Evolutionary conservation across 2,888 invertebrate genomes (phyloP), one percentile per base, ranked within the genome.

Genomic region (Coenonympha glycerion): DNA sequence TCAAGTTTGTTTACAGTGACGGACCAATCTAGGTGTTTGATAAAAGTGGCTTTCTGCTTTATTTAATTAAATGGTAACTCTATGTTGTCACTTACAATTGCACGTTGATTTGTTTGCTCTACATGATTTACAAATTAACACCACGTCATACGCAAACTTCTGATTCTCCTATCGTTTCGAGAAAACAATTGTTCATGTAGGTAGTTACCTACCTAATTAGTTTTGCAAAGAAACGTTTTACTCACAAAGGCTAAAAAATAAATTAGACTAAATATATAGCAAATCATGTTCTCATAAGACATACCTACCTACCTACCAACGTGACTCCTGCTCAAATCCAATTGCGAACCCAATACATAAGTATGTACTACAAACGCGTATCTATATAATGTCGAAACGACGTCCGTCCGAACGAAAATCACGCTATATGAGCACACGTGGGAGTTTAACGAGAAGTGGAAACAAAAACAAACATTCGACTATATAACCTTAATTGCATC

Each of bases 401-500:
- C n/a, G n/a, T n/a, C n/a, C n/a, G n/a, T n/a, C n/a, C n/a, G n/a
- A 11, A 30, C 8, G 9, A 47, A 46, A 55, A 51, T 41, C 46
- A 26, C 31, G 21, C 22, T 49, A 52, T 49, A 41, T 50, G 41
- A 30, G 26, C 40, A 11, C 50, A 48, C 53, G 53, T 48, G 45
- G 28, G 11, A 21, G 18, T 21, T 22, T 15, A 21, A 26, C 16
- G 30, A 55, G 44, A 52, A 40, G 30, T 40, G 47, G 33, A 36
- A 55, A 54, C 46, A 47, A 55, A 52, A 57, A 53, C 48, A 53
- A 58, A 49, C 50, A 47, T 44, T 42, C 44, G 13, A 48, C 47
- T n/a, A 36, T 24, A 19, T 9, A 47, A 52, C 34, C 36, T 36
- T 16, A 40, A 47, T 42, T 31, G 31, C 48, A 6, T 11, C 34